These are phyloP conservation scores for Upupa epops DNA, from an alignment of 2,113 vertebrate species.

Conservation along the genomic window DNA sequence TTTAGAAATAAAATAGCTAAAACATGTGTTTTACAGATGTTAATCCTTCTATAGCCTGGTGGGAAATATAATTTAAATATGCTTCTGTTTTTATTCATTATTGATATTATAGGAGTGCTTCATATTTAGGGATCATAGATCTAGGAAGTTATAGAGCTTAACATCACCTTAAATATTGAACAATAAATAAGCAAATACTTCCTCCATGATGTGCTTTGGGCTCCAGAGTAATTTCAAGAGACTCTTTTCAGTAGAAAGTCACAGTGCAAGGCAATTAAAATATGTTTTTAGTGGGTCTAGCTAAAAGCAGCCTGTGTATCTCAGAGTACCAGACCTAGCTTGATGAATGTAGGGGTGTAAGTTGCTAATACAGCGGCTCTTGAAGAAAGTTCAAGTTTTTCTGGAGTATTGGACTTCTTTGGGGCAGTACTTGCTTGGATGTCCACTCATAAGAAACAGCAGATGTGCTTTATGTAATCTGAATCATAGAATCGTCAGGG, in stretches of 20 bases:
- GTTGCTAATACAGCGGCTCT: background rate
- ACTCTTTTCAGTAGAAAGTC: background rate
- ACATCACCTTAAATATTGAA: background rate
- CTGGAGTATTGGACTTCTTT: background rate
- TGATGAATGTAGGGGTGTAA: background rate
- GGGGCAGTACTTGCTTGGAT: background rate
- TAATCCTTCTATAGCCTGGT: background rate
- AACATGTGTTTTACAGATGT: background rate
- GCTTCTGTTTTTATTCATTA: background rate
- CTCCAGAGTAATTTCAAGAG: background rate
- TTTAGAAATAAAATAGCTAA: background rate
- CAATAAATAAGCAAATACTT: background rate
- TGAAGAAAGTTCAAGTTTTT: background rate
- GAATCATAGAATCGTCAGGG: no score
- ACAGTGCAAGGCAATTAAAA: background rate
- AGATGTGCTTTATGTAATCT: background rate
- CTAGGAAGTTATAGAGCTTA: background rate
- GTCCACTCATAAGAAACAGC: background rate
- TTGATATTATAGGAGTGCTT: background rate
- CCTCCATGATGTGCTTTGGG: background rate
- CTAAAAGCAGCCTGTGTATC: background rate
- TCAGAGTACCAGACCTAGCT: background rate
- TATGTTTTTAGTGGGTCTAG: background rate
- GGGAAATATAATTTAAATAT: background rate
- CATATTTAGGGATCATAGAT: background rate